A percentile compares a stretch with the other conserved stretches of the same genome.
These are phyloP conservation scores for honey bee (Apis mellifera) DNA, from an alignment of 1,140 invertebrate species.

Conservation along the genomic window DNA sequence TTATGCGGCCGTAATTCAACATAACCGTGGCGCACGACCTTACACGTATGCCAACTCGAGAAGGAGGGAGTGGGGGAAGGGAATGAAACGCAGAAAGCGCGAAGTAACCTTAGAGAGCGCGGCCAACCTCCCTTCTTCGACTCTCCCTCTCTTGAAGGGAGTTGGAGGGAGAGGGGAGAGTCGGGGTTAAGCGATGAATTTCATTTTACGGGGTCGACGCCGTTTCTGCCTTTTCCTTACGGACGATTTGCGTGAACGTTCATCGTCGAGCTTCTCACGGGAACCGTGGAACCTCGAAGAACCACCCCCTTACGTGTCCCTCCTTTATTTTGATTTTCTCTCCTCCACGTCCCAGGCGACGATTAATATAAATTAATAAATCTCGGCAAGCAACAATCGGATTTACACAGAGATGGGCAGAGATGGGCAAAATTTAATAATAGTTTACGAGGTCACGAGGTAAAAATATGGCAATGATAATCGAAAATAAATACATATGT, in stretches of 20 bases:
- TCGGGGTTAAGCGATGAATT: constrained; percentile 56
- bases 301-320: background rate
- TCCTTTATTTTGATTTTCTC: constrained; percentile 38
- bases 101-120: constrained; percentile 34
- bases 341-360: no score
- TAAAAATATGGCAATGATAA: no score
- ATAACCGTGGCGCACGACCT: constrained; percentile 55
- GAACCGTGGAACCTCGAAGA: background rate
- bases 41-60: constrained; percentile 66
- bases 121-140: background rate
- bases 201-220: constrained; percentile 51
- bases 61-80: no score
- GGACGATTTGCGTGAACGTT: constrained; percentile 42
- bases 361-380: no score
- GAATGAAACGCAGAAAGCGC: constrained; percentile 45
- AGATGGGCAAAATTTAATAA: background rate
- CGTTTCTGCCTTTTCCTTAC: constrained; percentile 43
- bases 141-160: background rate
- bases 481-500: no score
- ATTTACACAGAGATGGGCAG: no score
- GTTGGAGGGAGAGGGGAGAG: no score
- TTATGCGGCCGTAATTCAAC: constrained; percentile 67
- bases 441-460: no score
- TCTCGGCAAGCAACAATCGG: background rate
- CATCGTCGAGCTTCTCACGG: constrained; percentile 1